Percentiles rank a stretch among this genome's conserved stretches.
These are phyloP conservation scores for Scatophagus argus DNA, from an alignment of 2,113 vertebrate species.

Conservation along the genomic window DNA sequence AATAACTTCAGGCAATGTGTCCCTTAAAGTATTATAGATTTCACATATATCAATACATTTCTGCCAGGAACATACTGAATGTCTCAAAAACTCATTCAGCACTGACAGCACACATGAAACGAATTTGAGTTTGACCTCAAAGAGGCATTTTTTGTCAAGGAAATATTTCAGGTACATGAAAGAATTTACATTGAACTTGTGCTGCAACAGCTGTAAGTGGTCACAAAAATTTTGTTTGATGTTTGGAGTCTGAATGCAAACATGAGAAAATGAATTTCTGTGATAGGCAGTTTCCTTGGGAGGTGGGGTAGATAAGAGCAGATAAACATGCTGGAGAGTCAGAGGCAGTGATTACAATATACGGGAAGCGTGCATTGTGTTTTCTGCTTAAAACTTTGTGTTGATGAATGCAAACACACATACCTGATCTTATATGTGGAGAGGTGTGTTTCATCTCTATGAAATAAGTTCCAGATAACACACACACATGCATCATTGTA, in stretches of 20 bases:
- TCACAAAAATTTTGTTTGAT: slow-evolving; percentile 50
- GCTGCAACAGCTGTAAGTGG: not conserved
- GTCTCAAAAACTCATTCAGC: slow-evolving; percentile 37
- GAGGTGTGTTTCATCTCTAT: not conserved
- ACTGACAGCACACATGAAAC: slow-evolving; percentile 13
- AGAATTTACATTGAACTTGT: slow-evolving; percentile 12
- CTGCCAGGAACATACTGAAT: slow-evolving; percentile 18
- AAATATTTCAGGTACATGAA: slow-evolving; percentile 24
- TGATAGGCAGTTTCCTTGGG: slow-evolving; percentile 23
- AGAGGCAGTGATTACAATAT: slow-evolving; percentile 38
- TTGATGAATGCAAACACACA: slow-evolving; percentile 34
- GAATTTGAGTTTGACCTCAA: slow-evolving; percentile 1
- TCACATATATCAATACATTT: slow-evolving; percentile 38
- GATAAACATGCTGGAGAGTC: slow-evolving; percentile 48
- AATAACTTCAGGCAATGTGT: slow-evolving; percentile 35
- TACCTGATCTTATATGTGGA: not conserved
- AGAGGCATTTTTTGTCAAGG: slow-evolving; percentile 22
- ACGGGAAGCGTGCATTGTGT: not conserved
- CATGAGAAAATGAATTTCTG: slow-evolving; percentile 51
- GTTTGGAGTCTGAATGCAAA: slow-evolving; percentile 52
- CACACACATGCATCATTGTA: not conserved
- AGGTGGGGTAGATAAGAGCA: slow-evolving; percentile 40
- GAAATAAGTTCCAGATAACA: not conserved
- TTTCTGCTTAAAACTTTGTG: slow-evolving; percentile 13
- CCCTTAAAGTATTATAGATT: slow-evolving; percentile 22